Base-by-base conservation (phyloP, 2,888 invertebrate species). In the Herminia tarsipennalis region DNA sequence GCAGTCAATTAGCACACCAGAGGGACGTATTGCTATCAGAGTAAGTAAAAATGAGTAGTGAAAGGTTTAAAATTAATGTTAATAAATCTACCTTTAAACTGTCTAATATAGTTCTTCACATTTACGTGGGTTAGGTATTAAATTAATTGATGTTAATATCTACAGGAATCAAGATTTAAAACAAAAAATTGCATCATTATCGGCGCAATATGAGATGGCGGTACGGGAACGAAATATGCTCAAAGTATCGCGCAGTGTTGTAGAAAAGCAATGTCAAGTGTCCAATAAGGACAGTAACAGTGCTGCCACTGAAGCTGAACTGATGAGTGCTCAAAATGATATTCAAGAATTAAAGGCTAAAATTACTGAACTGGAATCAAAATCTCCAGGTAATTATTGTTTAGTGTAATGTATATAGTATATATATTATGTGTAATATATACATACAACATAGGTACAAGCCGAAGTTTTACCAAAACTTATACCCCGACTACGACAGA, bases 11-110 rank as follows among this genome's bases (percentile, higher is more conserved):
- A 50, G 56, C 70, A 2, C 88, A 88, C 58, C 85, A 90, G 46
- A 81, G 89, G 2, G 86, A 90, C 56, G 45, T 66, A 18, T 66
- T 90, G 2, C 83, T 83, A 47, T 48, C 69, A 4, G 86, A 90
- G 91, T 91, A 69, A 64, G 84, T 56, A 20, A 10, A n/a, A n/a
- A n/a, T n/a, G n/a, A n/a, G n/a, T n/a, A n/a, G n/a, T n/a, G n/a
- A n/a, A n/a, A n/a, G n/a, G n/a, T n/a, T n/a, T n/a, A n/a, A n/a
- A n/a, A n/a, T n/a, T n/a, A n/a, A n/a, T n/a, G n/a, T n/a, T n/a
- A n/a, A n/a, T n/a, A n/a, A n/a, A n/a, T n/a, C n/a, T n/a, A n/a
- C n/a, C n/a, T n/a, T n/a, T n/a, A n/a, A n/a, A n/a, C n/a, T n/a
- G n/a, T n/a, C n/a, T n/a, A n/a, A n/a, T n/a, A n/a, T n/a, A n/a